phyloP scores from a whole-genome alignment of 1,140 invertebrate species.

The Ceratoteleas bidentatus region DNA sequence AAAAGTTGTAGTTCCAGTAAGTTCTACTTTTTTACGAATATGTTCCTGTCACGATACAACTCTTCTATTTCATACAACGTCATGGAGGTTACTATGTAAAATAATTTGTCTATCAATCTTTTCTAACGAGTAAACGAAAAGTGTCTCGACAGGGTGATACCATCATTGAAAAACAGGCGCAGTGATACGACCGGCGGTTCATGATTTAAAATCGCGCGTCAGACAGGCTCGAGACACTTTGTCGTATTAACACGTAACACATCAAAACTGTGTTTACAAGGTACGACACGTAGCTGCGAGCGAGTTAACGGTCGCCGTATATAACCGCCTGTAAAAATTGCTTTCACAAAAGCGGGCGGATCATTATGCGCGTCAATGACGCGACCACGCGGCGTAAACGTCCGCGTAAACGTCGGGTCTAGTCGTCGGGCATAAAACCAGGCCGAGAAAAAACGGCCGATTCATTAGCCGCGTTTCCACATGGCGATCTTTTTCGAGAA shows the following conservation, averaged over 20 bases:
- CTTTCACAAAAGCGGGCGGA: constrained; percentile 58
- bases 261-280: constrained; percentile 66
- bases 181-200: too few relatives aligned
- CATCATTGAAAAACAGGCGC: too few relatives aligned
- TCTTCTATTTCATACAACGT: too few relatives aligned
- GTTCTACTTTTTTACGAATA: too few relatives aligned
- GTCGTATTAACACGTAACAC: constrained; percentile 64
- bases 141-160: too few relatives aligned
- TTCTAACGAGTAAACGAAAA: too few relatives aligned
- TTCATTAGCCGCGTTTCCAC: constrained; percentile 55
- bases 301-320: constrained; percentile 59
- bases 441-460: constrained; percentile 28
- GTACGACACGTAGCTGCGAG: constrained; percentile 47
- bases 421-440: constrained; percentile 59
- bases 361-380: constrained; percentile 62
- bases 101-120: too few relatives aligned
- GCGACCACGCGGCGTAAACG: constrained; percentile 52
- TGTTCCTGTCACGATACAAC: too few relatives aligned
- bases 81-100: too few relatives aligned
- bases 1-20: too few relatives aligned
- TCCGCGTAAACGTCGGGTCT: constrained; percentile 55
- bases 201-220: constrained; percentile 41
- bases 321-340: constrained; percentile 60
- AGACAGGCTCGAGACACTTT: constrained; percentile 28
- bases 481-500: constrained; percentile 21